Conservation (phyloP, 2,797 vertebrate genomes). For the Discoglossus pictus region DNA sequence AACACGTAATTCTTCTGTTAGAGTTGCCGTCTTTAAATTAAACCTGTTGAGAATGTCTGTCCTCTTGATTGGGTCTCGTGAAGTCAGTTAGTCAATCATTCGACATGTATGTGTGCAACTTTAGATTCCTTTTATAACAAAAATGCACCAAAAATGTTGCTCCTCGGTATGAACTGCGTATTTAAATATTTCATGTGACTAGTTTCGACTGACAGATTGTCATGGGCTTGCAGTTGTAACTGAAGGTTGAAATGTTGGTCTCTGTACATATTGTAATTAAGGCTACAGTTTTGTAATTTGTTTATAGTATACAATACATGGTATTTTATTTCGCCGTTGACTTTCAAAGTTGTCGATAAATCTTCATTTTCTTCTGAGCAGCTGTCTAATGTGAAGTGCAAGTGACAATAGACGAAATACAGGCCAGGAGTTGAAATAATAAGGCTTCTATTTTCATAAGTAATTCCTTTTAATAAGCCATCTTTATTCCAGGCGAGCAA, state of each 20-base stretch:
- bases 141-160: slow-evolving; percentile 22
- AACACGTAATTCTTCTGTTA: too few relatives aligned
- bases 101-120: too few relatives aligned
- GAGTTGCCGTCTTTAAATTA: too few relatives aligned
- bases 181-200: neutral
- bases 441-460: slow-evolving; percentile 58
- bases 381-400: slow-evolving; percentile 64
- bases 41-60: too few relatives aligned
- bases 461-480: slow-evolving; percentile 1
- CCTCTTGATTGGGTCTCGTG: too few relatives aligned
- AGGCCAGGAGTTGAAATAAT: slow-evolving; percentile 60
- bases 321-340: neutral
- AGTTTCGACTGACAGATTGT: slow-evolving; percentile 22
- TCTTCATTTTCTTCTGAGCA: slow-evolving; percentile 51
- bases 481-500: slow-evolving; percentile 12
- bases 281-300: neutral
- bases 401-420: slow-evolving; percentile 71
- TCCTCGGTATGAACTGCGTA: neutral
- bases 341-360: neutral
- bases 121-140: slow-evolving; percentile 7
- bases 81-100: too few relatives aligned
- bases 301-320: slow-evolving; percentile 1
- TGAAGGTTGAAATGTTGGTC: slow-evolving; percentile 31
- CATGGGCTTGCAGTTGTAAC: neutral
- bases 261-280: neutral